phyloP scores from a whole-genome alignment of 2,888 invertebrate species.

The Hylaea fasciaria region DNA sequence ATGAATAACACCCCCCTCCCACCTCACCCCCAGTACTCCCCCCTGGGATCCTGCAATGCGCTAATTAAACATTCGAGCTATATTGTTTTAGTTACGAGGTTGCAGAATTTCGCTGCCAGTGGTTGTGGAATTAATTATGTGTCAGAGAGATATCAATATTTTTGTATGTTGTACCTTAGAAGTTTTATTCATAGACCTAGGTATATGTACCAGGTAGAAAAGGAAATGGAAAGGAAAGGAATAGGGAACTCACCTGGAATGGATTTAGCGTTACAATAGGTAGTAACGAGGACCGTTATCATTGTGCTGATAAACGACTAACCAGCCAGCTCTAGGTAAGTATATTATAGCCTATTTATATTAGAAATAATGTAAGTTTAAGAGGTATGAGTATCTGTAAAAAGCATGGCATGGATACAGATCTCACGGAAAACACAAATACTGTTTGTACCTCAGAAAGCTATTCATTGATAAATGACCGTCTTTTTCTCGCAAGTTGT shows the following conservation, averaged over 20 bases:
- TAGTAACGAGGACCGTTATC: too few species aligned
- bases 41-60: slow-evolving; percentile 72
- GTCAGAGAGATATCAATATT: slow-evolving; percentile 34
- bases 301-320: too few species aligned
- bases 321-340: too few species aligned
- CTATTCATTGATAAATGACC: too few species aligned
- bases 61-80: slow-evolving; percentile 84
- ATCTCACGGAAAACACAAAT: too few species aligned
- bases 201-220: neutral
- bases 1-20: slow-evolving; percentile 80
- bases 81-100: slow-evolving; percentile 80
- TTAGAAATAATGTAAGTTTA: too few species aligned
- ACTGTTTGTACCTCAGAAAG: too few species aligned
- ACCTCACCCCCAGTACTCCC: slow-evolving; percentile 34
- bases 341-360: too few species aligned
- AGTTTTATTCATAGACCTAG: neutral
- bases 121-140: slow-evolving; percentile 49
- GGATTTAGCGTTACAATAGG: too few species aligned
- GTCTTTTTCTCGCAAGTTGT: too few species aligned
- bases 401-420: too few species aligned
- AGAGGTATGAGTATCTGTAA: too few species aligned
- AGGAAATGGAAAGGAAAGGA: neutral
- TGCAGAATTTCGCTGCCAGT: slow-evolving; percentile 63
- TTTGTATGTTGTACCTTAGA: neutral
- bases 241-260: neutral